Percentiles rank a stretch among this genome's conserved stretches.
These are phyloP conservation scores for Benitochromis conjunctus DNA, from an alignment of 2,113 vertebrate genomes.

Conservation along the genomic window DNA sequence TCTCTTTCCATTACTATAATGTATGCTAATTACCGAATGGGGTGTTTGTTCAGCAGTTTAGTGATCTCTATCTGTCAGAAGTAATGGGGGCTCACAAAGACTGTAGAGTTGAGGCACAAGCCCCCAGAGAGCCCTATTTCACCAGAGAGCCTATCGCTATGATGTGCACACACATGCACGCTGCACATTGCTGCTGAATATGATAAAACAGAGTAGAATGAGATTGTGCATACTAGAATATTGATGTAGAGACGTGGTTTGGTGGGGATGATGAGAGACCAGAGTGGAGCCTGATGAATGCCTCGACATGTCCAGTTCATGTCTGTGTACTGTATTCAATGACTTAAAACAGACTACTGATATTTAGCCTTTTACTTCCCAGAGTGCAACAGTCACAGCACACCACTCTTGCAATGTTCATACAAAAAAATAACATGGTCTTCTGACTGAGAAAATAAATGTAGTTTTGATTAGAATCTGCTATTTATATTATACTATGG, in stretches of 20 bases:
- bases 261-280: constrained; percentile 13
- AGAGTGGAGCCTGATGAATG: constrained; percentile 59
- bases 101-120: constrained; percentile 67
- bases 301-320: constrained; percentile 46
- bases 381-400: constrained; percentile 15
- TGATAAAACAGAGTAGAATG: constrained; percentile 25
- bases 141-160: constrained; percentile 33
- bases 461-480: neutral
- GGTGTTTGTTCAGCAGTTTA: constrained; percentile 78
- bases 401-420: neutral
- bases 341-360: constrained; percentile 46
- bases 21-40: constrained; percentile 75
- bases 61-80: constrained; percentile 72
- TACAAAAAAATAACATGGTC: constrained; percentile 1
- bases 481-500: neutral
- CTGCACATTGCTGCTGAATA: constrained; percentile 11
- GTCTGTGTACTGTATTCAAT: neutral
- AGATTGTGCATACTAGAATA: constrained; percentile 52
- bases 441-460: neutral
- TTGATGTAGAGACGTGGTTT: constrained; percentile 52
- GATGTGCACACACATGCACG: neutral
- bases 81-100: constrained; percentile 71
- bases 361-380: constrained; percentile 67
- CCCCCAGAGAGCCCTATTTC: constrained; percentile 67
- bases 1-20: constrained; percentile 70